Conservation (phyloP, 2,113 vertebrate genomes). For the Poicephalus meyeri region DNA sequence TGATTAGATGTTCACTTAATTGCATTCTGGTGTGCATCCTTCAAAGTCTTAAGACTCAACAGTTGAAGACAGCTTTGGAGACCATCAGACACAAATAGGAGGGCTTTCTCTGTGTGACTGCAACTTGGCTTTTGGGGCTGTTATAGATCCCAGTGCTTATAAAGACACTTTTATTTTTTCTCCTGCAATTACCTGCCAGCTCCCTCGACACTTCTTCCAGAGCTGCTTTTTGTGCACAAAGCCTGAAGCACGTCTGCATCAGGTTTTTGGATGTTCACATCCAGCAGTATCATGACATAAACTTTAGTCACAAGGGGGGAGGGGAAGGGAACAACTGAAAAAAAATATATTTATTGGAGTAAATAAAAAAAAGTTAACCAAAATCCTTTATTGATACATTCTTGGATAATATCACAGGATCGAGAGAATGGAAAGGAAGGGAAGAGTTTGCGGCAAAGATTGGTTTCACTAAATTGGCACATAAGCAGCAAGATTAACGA, state of each 20-base stretch:
- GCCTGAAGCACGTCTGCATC: fast-evolving
- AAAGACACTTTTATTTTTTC: background rate
- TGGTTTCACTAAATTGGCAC: constrained; percentile 84
- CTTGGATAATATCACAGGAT: constrained; percentile 86
- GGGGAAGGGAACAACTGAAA: constrained; percentile 55
- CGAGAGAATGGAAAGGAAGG: constrained; percentile 74
- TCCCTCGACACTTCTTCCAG: background rate
- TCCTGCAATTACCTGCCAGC: background rate
- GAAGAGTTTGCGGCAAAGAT: constrained; percentile 71
- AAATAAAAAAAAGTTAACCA: constrained; percentile 87
- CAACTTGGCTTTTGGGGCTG: background rate
- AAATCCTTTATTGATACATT: constrained; percentile 89
- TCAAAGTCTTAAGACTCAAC: background rate
- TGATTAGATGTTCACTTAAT: background rate
- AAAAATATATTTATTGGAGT: constrained; percentile 68
- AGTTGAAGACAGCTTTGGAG: background rate
- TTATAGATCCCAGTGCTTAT: background rate
- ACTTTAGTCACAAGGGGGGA: constrained; percentile 33
- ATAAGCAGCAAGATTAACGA: constrained; percentile 86
- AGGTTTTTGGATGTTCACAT: fast-evolving
- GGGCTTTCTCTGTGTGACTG: fast-evolving
- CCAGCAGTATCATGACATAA: background rate
- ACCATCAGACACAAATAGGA: fast-evolving
- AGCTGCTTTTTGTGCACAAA: background rate
- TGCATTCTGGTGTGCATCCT: background rate